Base-by-base conservation (phyloP, 2,797 vertebrate genomes). In the Spinibarbus caldwelli region DNA sequence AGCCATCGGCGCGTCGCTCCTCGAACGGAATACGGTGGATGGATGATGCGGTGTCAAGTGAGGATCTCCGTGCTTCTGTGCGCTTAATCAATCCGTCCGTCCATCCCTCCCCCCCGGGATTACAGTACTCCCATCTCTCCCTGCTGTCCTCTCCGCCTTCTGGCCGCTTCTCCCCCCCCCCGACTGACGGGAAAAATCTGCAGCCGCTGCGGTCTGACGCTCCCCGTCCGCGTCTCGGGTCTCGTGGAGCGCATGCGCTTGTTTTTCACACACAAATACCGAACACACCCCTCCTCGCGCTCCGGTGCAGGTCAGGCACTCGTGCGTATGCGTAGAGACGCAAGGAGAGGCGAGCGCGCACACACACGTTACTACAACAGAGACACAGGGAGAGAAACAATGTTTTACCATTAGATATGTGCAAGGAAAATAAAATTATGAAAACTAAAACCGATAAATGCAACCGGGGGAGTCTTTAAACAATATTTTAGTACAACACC, bases 191-290 rank as follows among this genome's bases (percentile, higher is more conserved):
- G 88, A 77, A 91, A 91, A 91, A 93, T 92, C 95, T 94, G 96
- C 95, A 94, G 92, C 90, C 94, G 93, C 95, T 95, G 95, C 95
- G 91, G 94, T 92, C 91, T 90, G 90, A 94, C 92, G 94, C 92
- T 78, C 83, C 47, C 75, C 49, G 66, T 31, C 90, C 90, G 93
- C 91, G 85, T 92, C 91, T 43, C 29, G 62, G 52, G 89, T 85
- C 87, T 85, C 67, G 85, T 91, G 86, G 31, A 86, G 97, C 97
- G 96, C 97, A 96, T 95, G 97, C 96, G 96, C 95, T 17, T 81
- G 68, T 45, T 86, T 85, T 80, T 88, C 43, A 72, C 81, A 66
- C 87, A 86, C 88, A 85, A 68, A 88, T 88, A 59, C 87, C 64
- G 78, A 67, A 88, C 91, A 91, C 92, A 88, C 90, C 91, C 92